Evolutionary conservation across 1,140 invertebrate genomes (phyloP).

Genomic region (Amyelois transitella): DNA sequence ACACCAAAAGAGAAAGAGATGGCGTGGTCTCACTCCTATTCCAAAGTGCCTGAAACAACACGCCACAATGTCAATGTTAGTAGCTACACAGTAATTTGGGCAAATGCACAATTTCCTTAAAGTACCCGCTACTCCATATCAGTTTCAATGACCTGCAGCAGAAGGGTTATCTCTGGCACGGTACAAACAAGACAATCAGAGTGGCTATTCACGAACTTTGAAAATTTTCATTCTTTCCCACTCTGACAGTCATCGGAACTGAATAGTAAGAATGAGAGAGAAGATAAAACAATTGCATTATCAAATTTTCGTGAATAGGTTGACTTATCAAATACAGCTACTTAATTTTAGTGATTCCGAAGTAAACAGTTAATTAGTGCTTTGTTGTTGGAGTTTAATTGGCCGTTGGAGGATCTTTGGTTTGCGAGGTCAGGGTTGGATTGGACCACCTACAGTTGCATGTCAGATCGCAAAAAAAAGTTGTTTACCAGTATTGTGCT

Average conservation of each 20-base stretch:
- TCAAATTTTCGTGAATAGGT: no score
- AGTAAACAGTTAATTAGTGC: constrained; percentile 12
- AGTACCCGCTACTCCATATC: constrained; percentile 15
- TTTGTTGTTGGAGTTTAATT: neutral
- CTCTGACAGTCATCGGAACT: no score
- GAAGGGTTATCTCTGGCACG: constrained; percentile 18
- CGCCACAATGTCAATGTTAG: no score
- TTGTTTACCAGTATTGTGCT: neutral
- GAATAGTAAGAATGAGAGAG: no score
- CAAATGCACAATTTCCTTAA: neutral
- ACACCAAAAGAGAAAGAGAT: no score
- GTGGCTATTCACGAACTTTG: no score
- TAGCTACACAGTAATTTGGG: neutral
- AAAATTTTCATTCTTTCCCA: no score
- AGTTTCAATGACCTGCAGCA: constrained; percentile 14
- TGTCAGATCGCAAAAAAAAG: neutral
- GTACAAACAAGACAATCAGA: constrained; percentile 22
- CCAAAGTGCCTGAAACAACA: no score
- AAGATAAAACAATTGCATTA: no score
- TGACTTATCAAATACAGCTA: constrained; percentile 11
- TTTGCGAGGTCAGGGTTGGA: neutral
- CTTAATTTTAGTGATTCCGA: constrained; percentile 10
- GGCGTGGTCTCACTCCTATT: no score
- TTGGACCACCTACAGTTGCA: neutral
- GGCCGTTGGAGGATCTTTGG: neutral